A percentile compares a stretch with the other conserved stretches of the same genome.
phyloP scores from a whole-genome alignment of 2,888 invertebrate species.

The Dolichopus griseipennis region DNA sequence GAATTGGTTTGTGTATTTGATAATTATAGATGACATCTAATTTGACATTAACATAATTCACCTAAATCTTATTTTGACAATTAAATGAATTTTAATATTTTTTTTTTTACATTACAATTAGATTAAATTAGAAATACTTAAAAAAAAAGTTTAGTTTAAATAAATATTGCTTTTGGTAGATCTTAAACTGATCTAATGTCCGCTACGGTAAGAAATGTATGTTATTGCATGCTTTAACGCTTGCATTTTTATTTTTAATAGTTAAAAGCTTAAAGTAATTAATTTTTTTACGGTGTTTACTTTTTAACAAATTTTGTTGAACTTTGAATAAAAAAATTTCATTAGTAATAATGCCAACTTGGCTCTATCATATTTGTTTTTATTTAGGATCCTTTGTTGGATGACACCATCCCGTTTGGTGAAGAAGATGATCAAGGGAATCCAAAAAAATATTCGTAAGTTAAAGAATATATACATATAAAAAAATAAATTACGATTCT shows the following conservation, averaged over 20 bases:
- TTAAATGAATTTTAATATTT: no score
- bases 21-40: no score
- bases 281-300: slow-evolving; percentile 5
- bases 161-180: no score
- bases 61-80: no score
- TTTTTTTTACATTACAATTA: no score
- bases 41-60: no score
- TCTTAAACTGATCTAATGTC: slow-evolving; percentile 23
- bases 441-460: slow-evolving; percentile 41
- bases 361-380: slow-evolving; percentile 23
- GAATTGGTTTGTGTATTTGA: no score
- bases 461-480: slow-evolving; percentile 21
- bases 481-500: no score
- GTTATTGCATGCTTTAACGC: slow-evolving; percentile 26
- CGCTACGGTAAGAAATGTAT: slow-evolving; percentile 45
- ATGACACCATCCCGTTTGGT: slow-evolving; percentile 78
- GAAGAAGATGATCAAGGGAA: slow-evolving; percentile 60
- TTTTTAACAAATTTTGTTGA: neutral
- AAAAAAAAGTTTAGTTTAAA: no score
- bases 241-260: slow-evolving; percentile 10
- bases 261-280: slow-evolving; percentile 7
- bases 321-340: neutral
- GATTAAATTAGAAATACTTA: no score
- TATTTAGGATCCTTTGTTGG: slow-evolving; percentile 72
- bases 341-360: slow-evolving; percentile 15